Evolutionary conservation across 2,888 invertebrate genomes (phyloP), one percentile per base, ranked within the genome.

Genomic region (Sepioteuthis lessoniana): DNA sequence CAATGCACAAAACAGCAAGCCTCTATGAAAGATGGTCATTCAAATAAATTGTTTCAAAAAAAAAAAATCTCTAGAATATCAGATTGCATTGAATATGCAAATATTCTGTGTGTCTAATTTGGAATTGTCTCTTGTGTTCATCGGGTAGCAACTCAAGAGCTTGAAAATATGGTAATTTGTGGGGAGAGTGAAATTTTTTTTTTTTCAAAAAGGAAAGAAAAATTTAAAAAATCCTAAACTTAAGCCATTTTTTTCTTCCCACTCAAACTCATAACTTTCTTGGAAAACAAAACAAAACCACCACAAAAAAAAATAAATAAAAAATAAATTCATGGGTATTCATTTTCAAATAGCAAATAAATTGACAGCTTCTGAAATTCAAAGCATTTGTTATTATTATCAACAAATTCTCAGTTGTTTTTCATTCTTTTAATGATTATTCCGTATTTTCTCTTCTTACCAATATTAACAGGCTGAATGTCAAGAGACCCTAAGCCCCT

Each of bases 371-470:
- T 31, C 10, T 0, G n/a, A 76, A 76, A 76, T 1, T n/a, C n/a
- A 76, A 76, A n/a, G 76, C n/a, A 76, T 76, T 76, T n/a, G n/a
- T 76, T n/a, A 76, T 76, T 76, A n/a, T n/a, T 76, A 76, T 76
- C 16, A 76, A 13, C n/a, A 76, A 7, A 7, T 13, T n/a, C n/a
- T n/a, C n/a, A n/a, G n/a, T n/a, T n/a, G n/a, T n/a, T 76, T 76
- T 13, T 76, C 10, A 31, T 76, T 76, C 5, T 31, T n/a, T 4
- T 76, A 10, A 76, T 76, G 8, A 76, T 76, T 76, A n/a, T 76
- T n/a, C 7, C n/a, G n/a, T n/a, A n/a, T 28, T 7, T 60, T 60
- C 25, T 21, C 8, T 28, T 60, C 25, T 8, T 60, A 60, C 25
- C 25, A 7, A 28, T 28, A 60, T 60, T 60, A 60, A 60, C 60